Evolutionary conservation across 2,797 vertebrate species (phyloP), one percentile per base, ranked within the genome.

Genomic region (Megalops cyprinoides): DNA sequence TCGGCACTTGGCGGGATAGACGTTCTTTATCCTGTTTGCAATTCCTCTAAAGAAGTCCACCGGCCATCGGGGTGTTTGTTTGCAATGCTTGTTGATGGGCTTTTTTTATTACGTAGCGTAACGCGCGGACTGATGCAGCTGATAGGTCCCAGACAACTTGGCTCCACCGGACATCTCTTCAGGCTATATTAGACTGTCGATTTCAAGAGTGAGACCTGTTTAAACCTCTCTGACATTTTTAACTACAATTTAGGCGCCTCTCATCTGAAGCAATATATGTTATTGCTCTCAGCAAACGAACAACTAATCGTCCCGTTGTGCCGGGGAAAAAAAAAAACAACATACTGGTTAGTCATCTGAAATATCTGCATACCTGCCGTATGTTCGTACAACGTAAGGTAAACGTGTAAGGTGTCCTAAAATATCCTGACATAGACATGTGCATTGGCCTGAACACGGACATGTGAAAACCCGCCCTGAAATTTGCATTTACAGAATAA

Each of bases 121-220:
- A 93, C 93, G 92, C 91, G 91, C 89, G 86, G 85, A 81, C 83
- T 81, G 23, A 86, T 88, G 86, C 85, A 92, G 93, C 91, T 91
- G 86, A 89, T 93, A 91, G 92, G 90, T 95, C 90, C 95, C 95
- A 99, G 98, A 99, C 97, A 96, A 88, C 79, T 90, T 90, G 97
- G 97, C 97, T 98, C 98, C 97, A 97, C 89, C 88, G 94, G 94
- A 93, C 96, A 96, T 97, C 96, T 97, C 96, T 96, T 95, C 93
- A 96, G 96, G 95, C 96, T 94, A 88, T 23, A 46, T 92, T 91
- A 91, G 92, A 90, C 88, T 91, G 94, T 92, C 91, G 88, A 85
- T 92, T 92, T 91, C 88, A 94, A 92, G 93, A 92, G 90, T 87
- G 91, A 95, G 95, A 95, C 98, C 97, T 96, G 97, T 97, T 97